Conservation (phyloP, 2,888 invertebrate species). For the Belgica antarctica region DNA sequence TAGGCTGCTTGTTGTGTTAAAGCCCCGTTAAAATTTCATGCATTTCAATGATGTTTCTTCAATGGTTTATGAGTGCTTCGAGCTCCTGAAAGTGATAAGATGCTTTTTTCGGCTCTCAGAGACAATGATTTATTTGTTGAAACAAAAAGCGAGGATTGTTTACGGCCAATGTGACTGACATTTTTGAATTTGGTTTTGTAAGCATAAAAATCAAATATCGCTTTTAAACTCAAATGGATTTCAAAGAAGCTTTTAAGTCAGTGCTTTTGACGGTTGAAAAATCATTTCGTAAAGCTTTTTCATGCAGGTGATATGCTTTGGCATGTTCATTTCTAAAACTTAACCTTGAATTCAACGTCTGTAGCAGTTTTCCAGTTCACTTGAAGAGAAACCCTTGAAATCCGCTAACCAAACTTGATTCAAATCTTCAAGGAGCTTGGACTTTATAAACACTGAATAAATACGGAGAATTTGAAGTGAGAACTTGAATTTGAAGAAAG, state of each 20-base stretch:
- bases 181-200: too few species aligned
- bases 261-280: too few species aligned
- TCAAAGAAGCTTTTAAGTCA: too few species aligned
- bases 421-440: background rate
- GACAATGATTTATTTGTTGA: conserved; percentile 36
- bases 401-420: background rate
- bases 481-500: background rate
- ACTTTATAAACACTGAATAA: background rate
- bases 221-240: too few species aligned
- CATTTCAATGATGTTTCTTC: conserved; percentile 23
- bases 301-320: too few species aligned
- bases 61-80: conserved; percentile 30
- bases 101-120: too few species aligned
- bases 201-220: too few species aligned
- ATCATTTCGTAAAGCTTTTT: too few species aligned
- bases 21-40: background rate
- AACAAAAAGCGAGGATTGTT: background rate
- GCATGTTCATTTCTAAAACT: too few species aligned
- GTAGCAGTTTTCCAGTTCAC: too few species aligned
- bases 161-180: too few species aligned
- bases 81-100: conserved; percentile 37
- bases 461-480: background rate
- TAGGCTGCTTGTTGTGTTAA: background rate
- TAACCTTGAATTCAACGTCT: too few species aligned
- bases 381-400: background rate